Evolutionary conservation across 2,113 vertebrate genomes (phyloP).

Genomic region (Phalacrocorax pelagicus): DNA sequence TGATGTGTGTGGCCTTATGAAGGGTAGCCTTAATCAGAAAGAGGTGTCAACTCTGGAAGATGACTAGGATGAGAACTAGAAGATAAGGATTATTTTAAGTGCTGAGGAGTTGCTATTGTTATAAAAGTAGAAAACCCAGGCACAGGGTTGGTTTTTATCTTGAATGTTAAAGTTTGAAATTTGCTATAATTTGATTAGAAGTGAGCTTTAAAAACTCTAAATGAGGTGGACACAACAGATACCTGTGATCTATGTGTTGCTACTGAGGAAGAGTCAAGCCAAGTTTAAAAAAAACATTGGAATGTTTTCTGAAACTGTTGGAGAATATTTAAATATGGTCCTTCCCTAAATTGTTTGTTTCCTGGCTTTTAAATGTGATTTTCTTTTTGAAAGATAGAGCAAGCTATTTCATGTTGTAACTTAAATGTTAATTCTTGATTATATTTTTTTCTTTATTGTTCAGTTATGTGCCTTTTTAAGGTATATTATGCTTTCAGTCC

Average conservation of each 20-base stretch:
- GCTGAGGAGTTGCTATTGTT: neutral
- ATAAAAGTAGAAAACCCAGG: neutral
- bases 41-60: neutral
- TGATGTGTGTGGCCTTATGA: neutral
- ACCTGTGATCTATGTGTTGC: neutral
- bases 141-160: neutral
- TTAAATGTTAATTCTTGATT: neutral
- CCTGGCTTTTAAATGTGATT: neutral
- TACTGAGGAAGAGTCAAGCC: neutral
- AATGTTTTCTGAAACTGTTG: neutral
- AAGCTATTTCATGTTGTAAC: neutral
- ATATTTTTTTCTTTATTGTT: neutral
- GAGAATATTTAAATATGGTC: neutral
- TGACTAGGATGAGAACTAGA: neutral
- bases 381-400: neutral
- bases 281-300: neutral
- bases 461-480: neutral
- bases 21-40: neutral
- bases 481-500: neutral
- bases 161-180: neutral
- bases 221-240: neutral
- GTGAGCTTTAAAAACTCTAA: neutral
- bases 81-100: neutral
- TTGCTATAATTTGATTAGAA: neutral
- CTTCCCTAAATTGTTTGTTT: neutral